Percentiles rank a stretch among this genome's conserved stretches.
Evolutionary conservation across 2,888 invertebrate genomes (phyloP).

Genomic region (Stramonita haemastoma): DNA sequence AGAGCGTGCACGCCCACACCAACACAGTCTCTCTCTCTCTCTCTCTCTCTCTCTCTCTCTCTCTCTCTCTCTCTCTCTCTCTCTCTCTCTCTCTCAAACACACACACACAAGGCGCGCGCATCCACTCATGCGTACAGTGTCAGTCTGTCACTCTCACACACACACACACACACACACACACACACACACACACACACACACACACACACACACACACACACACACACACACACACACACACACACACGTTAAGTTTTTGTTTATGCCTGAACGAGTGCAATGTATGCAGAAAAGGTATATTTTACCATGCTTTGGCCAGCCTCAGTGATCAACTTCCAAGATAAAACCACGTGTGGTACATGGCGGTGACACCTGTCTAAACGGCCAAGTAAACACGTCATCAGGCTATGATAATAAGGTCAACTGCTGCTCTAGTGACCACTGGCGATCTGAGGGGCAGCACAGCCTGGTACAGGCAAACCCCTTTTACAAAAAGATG

Average conservation of each 20-base stretch:
- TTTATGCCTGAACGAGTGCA: background rate
- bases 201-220: background rate
- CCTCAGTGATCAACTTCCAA: background rate
- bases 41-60: too few species aligned
- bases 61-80: too few species aligned
- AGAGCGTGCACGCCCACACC: too few species aligned
- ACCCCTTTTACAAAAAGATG: too few species aligned
- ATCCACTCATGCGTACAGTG: background rate
- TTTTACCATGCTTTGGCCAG: background rate
- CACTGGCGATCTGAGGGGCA: background rate
- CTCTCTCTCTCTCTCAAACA: background rate
- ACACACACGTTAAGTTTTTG: background rate
- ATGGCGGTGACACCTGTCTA: background rate
- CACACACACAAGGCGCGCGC: too few species aligned
- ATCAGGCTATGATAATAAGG: background rate
- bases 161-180: constrained; percentile 16
- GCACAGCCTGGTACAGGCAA: background rate
- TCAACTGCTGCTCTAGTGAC: background rate
- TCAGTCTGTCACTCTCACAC: background rate
- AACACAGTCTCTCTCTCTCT: background rate
- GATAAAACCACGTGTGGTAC: background rate
- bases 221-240: background rate
- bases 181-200: background rate
- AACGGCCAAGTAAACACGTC: background rate
- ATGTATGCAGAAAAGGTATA: background rate